phyloP scores from a whole-genome alignment of 2,113 vertebrate species.

The Noctilio leporinus region DNA sequence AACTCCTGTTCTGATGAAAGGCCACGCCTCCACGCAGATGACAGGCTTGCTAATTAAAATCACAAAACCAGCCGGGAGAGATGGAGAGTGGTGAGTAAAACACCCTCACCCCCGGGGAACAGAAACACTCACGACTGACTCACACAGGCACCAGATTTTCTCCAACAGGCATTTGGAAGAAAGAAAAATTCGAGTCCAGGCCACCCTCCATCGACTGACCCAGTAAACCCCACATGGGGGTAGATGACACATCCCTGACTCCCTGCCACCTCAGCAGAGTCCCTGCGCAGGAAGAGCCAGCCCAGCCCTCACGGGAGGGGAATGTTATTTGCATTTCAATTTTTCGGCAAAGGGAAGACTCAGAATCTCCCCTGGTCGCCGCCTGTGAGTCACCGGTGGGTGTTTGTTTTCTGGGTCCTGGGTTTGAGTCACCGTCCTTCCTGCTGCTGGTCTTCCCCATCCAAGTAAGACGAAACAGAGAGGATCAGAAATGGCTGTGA shows the following conservation, averaged over 20 bases:
- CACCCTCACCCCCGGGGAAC: not conserved
- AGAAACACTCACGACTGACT: constrained; percentile 51
- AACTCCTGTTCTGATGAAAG: not conserved
- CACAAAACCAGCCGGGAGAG: constrained; percentile 16
- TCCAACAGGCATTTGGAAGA: not conserved
- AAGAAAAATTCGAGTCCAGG: not conserved
- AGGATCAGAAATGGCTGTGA: not conserved
- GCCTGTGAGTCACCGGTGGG: constrained; percentile 57
- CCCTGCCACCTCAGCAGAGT: not conserved
- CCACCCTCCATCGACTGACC: not conserved
- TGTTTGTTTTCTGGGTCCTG: constrained; percentile 53
- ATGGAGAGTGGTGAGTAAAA: not conserved
- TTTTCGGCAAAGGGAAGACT: constrained; percentile 24
- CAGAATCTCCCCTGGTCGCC: not conserved
- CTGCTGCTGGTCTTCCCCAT: constrained; percentile 19
- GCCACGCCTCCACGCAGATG: not conserved
- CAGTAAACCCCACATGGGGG: constrained; percentile 24
- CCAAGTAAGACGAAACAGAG: not conserved
- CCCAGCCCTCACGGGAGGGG: not conserved
- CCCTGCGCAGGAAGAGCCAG: not conserved
- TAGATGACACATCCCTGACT: not conserved
- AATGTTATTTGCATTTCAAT: not conserved
- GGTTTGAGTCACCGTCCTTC: constrained; percentile 63
- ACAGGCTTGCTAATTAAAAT: constrained; percentile 44
- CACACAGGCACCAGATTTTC: constrained; percentile 47